Evolutionary conservation across 2,113 vertebrate genomes (phyloP), one percentile per base, ranked within the genome.

Genomic region (Coryphaenoides rupestris): DNA sequence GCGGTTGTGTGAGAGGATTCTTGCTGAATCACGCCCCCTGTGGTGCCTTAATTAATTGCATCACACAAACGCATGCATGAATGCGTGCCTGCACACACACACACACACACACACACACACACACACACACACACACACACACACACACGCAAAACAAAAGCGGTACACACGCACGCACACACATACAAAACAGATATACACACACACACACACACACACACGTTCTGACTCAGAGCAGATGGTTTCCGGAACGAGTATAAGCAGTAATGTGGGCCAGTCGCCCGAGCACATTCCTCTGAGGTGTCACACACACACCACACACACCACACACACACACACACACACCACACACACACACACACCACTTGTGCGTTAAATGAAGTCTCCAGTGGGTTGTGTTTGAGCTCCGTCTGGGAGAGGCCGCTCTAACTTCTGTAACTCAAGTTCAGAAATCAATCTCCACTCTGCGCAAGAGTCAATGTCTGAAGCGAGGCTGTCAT

Each of bases 191-290:
- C 52, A 54, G n/a, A 54, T n/a, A 54, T 9, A 55, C n/a, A 55
- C 53, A 55, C 53, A 55, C 53, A 55, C 19, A 21, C n/a, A 55
- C 19, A 21, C 53, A 55, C 53, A 55, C 10, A 21, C 53, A 57
- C 55, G 69, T 6, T 53, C 62, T 71, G 74, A 71, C 63, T 69
- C 61, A 16, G 52, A 63, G 60, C 86, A 87, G 84, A 87, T 87
- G 86, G 86, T 65, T 59, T 47, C 33, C 33, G 33, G 33, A 40
- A 40, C 33, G 13, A 40, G 13, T 40, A 40, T 40, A 12, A 40
- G 33, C 33, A 40, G 33, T 12, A 12, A 40, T 40, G 13, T 10
- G 33, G 33, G 33, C 33, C 33, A 23, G 65, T 69, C 52, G 60
- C 40, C 66, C 16, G 24, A 73, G 71, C 68, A 65, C 26, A 24